These are phyloP conservation scores for Macrotus californicus DNA, from an alignment of 2,113 vertebrate species.

Conservation along the genomic window DNA sequence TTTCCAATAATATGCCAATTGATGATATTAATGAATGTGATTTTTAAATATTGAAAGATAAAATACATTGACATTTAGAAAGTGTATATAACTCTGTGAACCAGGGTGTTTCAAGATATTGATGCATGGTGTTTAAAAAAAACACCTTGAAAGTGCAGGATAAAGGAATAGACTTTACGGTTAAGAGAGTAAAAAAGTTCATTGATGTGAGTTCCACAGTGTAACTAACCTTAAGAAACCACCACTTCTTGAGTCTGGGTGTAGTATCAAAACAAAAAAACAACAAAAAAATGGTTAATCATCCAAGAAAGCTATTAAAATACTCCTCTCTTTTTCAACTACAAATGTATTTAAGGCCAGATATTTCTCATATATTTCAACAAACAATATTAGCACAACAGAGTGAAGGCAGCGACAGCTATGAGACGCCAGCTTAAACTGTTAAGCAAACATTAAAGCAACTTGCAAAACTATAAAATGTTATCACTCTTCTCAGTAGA, in stretches of 20 bases:
- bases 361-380: not conserved
- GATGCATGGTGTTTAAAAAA: not conserved
- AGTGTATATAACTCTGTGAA: not conserved
- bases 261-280: not conserved
- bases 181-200: not conserved
- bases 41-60: not conserved
- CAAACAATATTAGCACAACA: not conserved
- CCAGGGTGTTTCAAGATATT: not conserved
- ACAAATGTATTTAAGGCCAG: not conserved
- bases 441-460: not conserved
- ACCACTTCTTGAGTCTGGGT: not conserved
- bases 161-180: not conserved
- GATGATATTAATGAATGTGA: not conserved
- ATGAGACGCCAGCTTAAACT: not conserved
- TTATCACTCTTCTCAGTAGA: not conserved
- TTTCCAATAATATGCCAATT: not conserved
- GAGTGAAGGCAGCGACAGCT: not conserved
- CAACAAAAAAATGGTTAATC: not conserved
- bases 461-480: not conserved
- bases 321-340: not conserved
- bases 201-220: not conserved
- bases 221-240: not conserved
- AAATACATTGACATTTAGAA: not conserved
- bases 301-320: not conserved
- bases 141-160: not conserved